Conservation (phyloP, 1,140 invertebrate species). For the Drosophila prosaltans region DNA sequence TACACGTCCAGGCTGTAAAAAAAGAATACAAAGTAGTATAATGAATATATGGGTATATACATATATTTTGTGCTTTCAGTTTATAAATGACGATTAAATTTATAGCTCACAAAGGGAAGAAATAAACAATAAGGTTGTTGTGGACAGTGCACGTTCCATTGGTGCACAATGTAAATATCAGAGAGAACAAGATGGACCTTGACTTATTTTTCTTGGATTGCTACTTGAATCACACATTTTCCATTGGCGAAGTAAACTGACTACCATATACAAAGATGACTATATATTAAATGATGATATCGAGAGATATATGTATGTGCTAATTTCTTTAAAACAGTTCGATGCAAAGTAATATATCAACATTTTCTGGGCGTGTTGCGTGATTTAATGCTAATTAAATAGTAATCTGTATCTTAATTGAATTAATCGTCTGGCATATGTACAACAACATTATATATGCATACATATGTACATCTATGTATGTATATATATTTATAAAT, state of each 20-base stretch:
- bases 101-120: conserved; percentile 19
- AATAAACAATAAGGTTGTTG: conserved; percentile 27
- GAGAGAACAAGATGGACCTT: conserved; percentile 44
- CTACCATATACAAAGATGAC: no score
- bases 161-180: neutral
- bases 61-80: conserved; percentile 11
- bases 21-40: conserved; percentile 81
- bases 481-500: conserved; percentile 28
- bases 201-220: conserved; percentile 50
- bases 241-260: conserved; percentile 7
- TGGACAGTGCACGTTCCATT: conserved; percentile 26
- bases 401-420: conserved; percentile 52
- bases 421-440: conserved; percentile 15
- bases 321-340: no score
- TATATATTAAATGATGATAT: no score
- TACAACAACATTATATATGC: no score
- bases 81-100: conserved; percentile 26
- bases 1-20: conserved; percentile 90
- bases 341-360: no score
- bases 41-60: conserved; percentile 7
- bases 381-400: conserved; percentile 41
- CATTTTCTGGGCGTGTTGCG: neutral
- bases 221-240: conserved; percentile 13
- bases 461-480: conserved; percentile 35
- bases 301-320: no score